Base-by-base conservation (phyloP, 2,113 vertebrate genomes). In the Eclectus roratus region DNA sequence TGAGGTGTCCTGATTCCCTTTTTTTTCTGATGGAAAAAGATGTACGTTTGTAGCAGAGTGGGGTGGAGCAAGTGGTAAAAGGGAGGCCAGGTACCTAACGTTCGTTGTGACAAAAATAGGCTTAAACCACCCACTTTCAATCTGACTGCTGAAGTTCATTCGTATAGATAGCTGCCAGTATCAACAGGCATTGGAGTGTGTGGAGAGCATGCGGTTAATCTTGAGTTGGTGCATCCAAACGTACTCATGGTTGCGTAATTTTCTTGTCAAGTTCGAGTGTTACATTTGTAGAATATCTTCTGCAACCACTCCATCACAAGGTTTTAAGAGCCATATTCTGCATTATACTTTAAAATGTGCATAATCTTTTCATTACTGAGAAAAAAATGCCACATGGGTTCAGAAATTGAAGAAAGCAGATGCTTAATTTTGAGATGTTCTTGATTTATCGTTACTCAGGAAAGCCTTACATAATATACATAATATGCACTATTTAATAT, bases 341-440 rank as follows among this genome's bases (percentile, higher is more conserved):
- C 77, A 88, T 85, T 96, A 94, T 78, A 94, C 89, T 94, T 94
- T 92, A 88, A 94, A 95, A 96, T 94, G 60, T 89, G 93, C 49
- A 35, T 87, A 94, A 95, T 94, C 73, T 68, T 76, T 85, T 94
- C 79, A 63, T 91, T 93, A 91, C 56, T 41, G 79, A 91, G 79
- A 41, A 90, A 88, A 96, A 95, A 72, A 29, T 4, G 33, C 37
- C 31, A 29, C 31, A 55, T 63, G 10, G 1, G 33, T 74, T 94
- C 73, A 82, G 70, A 89, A 96, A 55, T 3, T 43, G 56, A 31
- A 86, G 70, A 69, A 96, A 82, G 85, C 85, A 94, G 81, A 72
- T 89, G 79, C 73, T 89, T 91, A 94, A 87, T 95, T 94, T 94
- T 91, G 88, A 92, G 83, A 87, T 93, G 80, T 61, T 61, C 69